Percentiles rank a stretch among this genome's conserved stretches.
Evolutionary conservation across 2,113 vertebrate species (phyloP).

Genomic region (Myrmophylax atrothorax): DNA sequence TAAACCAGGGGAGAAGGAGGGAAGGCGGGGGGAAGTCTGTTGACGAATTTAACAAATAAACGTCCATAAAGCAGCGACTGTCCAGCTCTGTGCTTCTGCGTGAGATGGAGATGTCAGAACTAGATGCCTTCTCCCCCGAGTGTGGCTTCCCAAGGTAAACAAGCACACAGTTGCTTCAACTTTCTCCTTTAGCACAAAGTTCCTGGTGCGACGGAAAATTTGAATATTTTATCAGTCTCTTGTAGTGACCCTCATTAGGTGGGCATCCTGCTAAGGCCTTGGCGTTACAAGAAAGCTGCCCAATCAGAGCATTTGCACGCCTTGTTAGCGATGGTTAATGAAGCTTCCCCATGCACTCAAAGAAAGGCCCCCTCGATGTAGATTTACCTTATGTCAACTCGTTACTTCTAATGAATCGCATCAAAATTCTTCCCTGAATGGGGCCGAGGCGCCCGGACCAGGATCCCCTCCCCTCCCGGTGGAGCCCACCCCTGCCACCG

Average conservation of each 20-base stretch:
- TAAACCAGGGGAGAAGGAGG: not conserved
- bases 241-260: conserved; percentile 98
- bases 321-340: conserved; percentile 99
- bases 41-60: not conserved
- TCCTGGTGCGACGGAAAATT: conserved; percentile 75
- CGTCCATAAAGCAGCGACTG: not conserved
- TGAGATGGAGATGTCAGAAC: not conserved
- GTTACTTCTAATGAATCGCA: conserved; percentile 96
- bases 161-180: conserved; percentile 73
- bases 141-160: conserved; percentile 67
- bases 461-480: conserved; percentile 53
- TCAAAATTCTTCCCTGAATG: conserved; percentile 83
- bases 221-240: conserved; percentile 82
- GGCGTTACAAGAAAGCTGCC: conserved; percentile 92
- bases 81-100: not conserved
- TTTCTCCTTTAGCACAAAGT: conserved; percentile 75
- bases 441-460: conserved; percentile 74
- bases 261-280: conserved; percentile 93
- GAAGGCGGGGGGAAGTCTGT: not conserved
- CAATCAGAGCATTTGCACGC: conserved; percentile 97
- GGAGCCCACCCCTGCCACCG: conserved; percentile 48
- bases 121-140: conserved; percentile 29
- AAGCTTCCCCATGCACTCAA: conserved; percentile 88
- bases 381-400: conserved; percentile 98
- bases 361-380: conserved; percentile 90